phyloP scores from a whole-genome alignment of 2,888 invertebrate species.

The Leucania comma region DNA sequence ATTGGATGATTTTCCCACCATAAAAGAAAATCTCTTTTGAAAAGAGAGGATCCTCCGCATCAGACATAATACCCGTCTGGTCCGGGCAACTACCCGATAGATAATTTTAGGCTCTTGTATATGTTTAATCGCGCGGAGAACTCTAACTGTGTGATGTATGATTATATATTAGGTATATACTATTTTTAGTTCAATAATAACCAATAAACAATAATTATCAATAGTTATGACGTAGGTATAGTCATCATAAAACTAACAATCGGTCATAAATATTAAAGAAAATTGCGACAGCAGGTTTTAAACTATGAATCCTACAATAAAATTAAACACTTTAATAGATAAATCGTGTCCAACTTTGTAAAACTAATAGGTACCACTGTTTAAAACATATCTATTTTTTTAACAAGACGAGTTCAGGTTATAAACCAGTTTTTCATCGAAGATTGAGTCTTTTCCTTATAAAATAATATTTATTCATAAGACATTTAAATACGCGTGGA shows the following conservation, averaged over 20 bases:
- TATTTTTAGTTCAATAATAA: background rate
- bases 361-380: conserved; percentile 2
- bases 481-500: background rate
- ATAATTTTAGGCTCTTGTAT: too few species aligned
- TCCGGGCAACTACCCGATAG: too few species aligned
- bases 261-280: conserved; percentile 16
- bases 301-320: conserved; percentile 3
- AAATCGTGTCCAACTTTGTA: background rate
- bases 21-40: too few species aligned
- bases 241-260: conserved; percentile 27
- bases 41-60: too few species aligned
- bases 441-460: conserved; percentile 5
- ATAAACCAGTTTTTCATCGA: background rate
- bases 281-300: conserved; percentile 15
- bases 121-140: too few species aligned
- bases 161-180: too few species aligned
- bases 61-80: too few species aligned
- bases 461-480: conserved; percentile 15
- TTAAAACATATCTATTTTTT: background rate
- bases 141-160: too few species aligned
- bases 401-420: background rate
- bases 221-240: background rate
- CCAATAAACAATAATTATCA: background rate
- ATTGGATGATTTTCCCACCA: too few species aligned
- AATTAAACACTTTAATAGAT: conserved; percentile 1